Evolutionary conservation across 2,113 vertebrate species (phyloP).

Genomic region (Pimephales promelas): DNA sequence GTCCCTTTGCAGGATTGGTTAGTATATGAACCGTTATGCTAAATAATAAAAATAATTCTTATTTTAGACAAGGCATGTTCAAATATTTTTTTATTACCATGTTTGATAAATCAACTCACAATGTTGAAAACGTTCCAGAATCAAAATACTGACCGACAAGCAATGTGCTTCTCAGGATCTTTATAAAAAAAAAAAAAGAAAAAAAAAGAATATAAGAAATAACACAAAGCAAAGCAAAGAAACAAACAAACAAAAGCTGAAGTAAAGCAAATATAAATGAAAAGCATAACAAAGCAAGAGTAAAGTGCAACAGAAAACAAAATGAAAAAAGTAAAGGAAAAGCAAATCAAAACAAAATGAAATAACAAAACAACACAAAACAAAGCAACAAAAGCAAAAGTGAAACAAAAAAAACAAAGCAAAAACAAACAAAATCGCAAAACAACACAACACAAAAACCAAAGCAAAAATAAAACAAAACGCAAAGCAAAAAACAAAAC

Average conservation of each 20-base stretch:
- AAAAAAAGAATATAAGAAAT: no score
- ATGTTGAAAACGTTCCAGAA: background rate
- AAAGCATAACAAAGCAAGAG: no score
- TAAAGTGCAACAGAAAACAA: background rate
- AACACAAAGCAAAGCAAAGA: background rate
- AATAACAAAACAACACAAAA: background rate
- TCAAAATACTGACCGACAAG: background rate
- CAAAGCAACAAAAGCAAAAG: background rate
- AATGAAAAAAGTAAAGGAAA: background rate
- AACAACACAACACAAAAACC: background rate
- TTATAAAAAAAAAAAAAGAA: background rate
- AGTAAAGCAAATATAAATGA: no score
- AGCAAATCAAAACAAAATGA: background rate
- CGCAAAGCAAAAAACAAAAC: no score
- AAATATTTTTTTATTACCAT: background rate
- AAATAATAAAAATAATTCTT: background rate
- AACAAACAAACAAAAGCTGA: background rate
- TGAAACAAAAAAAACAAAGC: background rate
- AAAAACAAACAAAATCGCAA: background rate
- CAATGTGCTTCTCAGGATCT: background rate
- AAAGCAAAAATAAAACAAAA: no score
- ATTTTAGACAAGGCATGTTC: background rate
- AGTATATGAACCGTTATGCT: background rate
- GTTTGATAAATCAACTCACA: background rate
- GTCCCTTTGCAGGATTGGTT: background rate